Evolutionary conservation across 2,113 vertebrate genomes (phyloP).

Genomic region (Physeter macrocephalus): DNA sequence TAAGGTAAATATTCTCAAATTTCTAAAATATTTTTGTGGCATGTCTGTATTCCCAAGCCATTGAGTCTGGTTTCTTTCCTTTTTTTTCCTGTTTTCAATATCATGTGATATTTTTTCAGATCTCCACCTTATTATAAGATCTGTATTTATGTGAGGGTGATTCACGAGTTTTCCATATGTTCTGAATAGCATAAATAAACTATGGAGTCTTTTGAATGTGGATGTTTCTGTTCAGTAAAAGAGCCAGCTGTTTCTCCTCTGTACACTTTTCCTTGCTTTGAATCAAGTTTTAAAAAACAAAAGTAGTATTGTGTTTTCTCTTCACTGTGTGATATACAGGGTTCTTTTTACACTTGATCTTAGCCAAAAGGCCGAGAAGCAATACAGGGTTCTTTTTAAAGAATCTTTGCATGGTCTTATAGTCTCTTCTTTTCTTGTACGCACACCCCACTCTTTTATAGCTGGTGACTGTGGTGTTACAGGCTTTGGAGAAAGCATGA

Average conservation of each 20-base stretch:
- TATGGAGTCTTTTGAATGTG: constrained; percentile 66
- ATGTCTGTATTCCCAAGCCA: not conserved
- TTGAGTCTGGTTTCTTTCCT: not conserved
- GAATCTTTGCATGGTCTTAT: not conserved
- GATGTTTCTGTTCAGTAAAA: constrained; percentile 67
- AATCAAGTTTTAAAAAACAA: constrained; percentile 70
- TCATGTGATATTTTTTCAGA: constrained; percentile 38
- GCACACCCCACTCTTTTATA: not conserved
- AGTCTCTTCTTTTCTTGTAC: not conserved
- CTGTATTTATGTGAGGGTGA: constrained; percentile 47
- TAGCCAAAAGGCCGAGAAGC: too few species aligned
- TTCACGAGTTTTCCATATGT: constrained; percentile 70
- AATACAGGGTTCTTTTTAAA: not conserved
- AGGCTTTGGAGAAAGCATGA: not conserved
- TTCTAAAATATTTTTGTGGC: not conserved
- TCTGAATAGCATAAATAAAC: constrained; percentile 72
- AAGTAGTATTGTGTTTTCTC: constrained; percentile 63
- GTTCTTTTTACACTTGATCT: not conserved
- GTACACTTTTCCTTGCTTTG: constrained; percentile 61
- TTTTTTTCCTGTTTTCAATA: not conserved
- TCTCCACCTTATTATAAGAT: constrained; percentile 44
- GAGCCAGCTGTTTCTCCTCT: constrained; percentile 75
- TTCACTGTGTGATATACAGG: not conserved
- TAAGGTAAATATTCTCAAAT: not conserved
- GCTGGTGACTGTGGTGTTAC: not conserved